Evolutionary conservation across 2,888 invertebrate species (phyloP).

Genomic region (Microctonus brassicae): DNA sequence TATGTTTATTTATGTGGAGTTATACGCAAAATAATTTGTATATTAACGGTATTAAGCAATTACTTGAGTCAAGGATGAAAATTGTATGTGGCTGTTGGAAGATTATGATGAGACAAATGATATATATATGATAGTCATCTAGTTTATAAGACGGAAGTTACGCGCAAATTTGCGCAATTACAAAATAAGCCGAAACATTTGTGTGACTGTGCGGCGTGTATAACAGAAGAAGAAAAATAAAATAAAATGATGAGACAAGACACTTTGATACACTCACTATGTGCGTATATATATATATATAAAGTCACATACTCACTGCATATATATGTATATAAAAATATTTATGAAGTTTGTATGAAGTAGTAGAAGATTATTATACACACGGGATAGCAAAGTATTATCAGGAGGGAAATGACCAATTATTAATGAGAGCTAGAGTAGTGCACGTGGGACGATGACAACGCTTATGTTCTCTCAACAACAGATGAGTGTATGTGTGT

Average conservation of each 20-base stretch:
- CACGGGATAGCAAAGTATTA: constrained; percentile 4
- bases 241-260: constrained; percentile 18
- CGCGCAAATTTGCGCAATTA: constrained; percentile 42
- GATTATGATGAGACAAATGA: background rate
- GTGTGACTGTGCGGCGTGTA: constrained; percentile 13
- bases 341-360: constrained; percentile 14
- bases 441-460: constrained; percentile 48
- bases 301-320: background rate
- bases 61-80: background rate
- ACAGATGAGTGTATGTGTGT: constrained; percentile 28
- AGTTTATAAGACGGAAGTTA: constrained; percentile 37
- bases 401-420: constrained; percentile 53
- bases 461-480: constrained; percentile 30
- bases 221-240: background rate
- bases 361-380: constrained; percentile 26
- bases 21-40: background rate
- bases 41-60: background rate
- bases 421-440: constrained; percentile 47
- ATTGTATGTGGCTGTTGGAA: background rate
- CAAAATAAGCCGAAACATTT: constrained; percentile 38
- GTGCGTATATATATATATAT: too few relatives aligned
- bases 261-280: background rate
- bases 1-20: too few relatives aligned
- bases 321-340: background rate
- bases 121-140: constrained; percentile 1